These are phyloP conservation scores for Hyperoplus immaculatus DNA, from an alignment of 2,797 vertebrate species.

Conservation along the genomic window DNA sequence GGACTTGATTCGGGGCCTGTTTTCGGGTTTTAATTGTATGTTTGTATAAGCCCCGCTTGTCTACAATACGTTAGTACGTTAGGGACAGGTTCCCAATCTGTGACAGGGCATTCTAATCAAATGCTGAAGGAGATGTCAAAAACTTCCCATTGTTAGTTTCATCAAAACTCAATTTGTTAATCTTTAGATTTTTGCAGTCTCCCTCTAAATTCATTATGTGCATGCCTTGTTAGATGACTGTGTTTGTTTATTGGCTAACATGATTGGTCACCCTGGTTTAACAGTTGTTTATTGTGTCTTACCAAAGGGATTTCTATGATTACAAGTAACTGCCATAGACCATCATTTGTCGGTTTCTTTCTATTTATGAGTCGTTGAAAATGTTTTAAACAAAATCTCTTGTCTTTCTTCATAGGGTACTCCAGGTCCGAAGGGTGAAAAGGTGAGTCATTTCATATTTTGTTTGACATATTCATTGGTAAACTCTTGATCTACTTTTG, in stretches of 20 bases:
- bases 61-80: conserved; percentile 42
- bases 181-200: conserved; percentile 25
- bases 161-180: conserved; percentile 56
- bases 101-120: conserved; percentile 64
- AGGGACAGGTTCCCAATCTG: conserved; percentile 48
- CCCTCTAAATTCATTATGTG: conserved; percentile 19
- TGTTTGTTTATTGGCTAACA: conserved; percentile 41
- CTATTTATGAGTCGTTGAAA: conserved; percentile 20
- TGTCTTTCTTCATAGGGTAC: conserved; percentile 87
- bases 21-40: conserved; percentile 72
- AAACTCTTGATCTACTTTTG: neutral
- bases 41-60: conserved; percentile 65
- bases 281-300: conserved; percentile 21
- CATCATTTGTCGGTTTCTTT: conserved; percentile 14
- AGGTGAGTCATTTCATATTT: conserved; percentile 87
- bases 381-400: conserved; percentile 5
- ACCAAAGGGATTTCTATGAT: conserved; percentile 11
- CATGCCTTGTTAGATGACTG: conserved; percentile 13
- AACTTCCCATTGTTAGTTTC: conserved; percentile 50
- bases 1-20: conserved; percentile 70
- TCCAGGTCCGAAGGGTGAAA: conserved; percentile 95
- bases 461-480: conserved; percentile 5
- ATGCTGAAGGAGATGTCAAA: conserved; percentile 55
- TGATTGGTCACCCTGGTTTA: conserved; percentile 22
- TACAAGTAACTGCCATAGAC: conserved; percentile 11